phyloP scores from a whole-genome alignment of 2,888 invertebrate species.

The Coenonympha glycerion region DNA sequence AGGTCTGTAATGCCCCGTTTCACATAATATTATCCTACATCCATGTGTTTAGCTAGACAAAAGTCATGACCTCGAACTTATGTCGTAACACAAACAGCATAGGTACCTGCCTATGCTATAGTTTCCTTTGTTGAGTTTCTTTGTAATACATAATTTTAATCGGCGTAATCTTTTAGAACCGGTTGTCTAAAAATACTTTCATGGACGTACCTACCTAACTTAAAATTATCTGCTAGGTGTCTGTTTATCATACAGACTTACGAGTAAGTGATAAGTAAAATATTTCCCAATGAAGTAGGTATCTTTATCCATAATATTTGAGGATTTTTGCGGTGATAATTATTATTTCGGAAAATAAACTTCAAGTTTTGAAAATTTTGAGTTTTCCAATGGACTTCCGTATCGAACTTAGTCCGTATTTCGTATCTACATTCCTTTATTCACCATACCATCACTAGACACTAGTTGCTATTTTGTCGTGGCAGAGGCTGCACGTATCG shows the following conservation, averaged over 20 bases:
- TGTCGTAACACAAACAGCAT: not conserved
- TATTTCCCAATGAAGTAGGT: too few relatives aligned
- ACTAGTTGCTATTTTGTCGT: not conserved
- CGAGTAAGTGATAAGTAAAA: too few relatives aligned
- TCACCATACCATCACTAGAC: constrained; percentile 4
- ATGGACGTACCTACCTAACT: too few relatives aligned
- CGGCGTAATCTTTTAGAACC: constrained; percentile 5
- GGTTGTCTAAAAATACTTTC: constrained; percentile 8
- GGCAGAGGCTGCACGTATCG: not conserved
- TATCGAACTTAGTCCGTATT: too few relatives aligned
- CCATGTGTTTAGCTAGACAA: not conserved
- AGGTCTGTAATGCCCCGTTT: too few relatives aligned
- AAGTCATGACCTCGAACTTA: not conserved
- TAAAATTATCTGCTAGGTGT: not conserved
- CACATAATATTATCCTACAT: too few relatives aligned
- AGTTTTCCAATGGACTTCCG: too few relatives aligned
- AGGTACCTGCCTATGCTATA: too few relatives aligned
- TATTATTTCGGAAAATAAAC: constrained; percentile 4
- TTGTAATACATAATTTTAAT: constrained; percentile 4
- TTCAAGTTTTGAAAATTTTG: not conserved
- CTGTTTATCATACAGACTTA: too few relatives aligned
- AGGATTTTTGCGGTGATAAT: too few relatives aligned
- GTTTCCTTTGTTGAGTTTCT: not conserved
- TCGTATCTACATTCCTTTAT: too few relatives aligned
- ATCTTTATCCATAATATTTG: too few relatives aligned